These are phyloP conservation scores for Phthorimaea operculella DNA, from an alignment of 1,140 invertebrate species.

Conservation along the genomic window DNA sequence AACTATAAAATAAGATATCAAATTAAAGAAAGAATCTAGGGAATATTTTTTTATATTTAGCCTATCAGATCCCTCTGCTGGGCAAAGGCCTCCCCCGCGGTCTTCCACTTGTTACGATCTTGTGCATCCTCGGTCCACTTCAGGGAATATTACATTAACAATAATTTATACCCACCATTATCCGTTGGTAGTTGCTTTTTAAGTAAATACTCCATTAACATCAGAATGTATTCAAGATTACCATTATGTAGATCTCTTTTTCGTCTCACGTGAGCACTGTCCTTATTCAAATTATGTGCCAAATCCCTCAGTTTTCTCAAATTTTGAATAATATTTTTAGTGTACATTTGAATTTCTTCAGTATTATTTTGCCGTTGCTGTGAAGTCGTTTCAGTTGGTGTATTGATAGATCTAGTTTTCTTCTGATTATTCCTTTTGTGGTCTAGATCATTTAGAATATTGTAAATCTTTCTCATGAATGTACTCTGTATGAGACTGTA, in stretches of 20 bases:
- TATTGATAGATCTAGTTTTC: neutral
- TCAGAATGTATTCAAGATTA: slow-evolving; percentile 45
- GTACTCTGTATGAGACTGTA: slow-evolving; percentile 45
- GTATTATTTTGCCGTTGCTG: slow-evolving; percentile 19
- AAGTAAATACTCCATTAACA: slow-evolving; percentile 50
- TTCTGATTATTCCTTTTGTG: neutral
- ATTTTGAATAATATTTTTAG: slow-evolving; percentile 40
- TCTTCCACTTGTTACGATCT: no score
- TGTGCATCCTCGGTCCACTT: no score
- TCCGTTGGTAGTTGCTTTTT: slow-evolving; percentile 34
- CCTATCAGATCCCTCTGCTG: no score
- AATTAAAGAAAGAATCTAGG: no score
- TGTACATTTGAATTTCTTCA: slow-evolving; percentile 26
- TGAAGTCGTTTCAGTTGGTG: slow-evolving; percentile 10
- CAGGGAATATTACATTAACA: no score
- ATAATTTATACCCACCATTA: slow-evolving; percentile 31
- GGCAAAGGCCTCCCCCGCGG: no score
- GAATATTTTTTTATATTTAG: no score
- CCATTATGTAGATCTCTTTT: slow-evolving; percentile 36
- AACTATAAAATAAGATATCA: no score
- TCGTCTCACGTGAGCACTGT: slow-evolving; percentile 3
- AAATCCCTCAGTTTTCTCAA: slow-evolving; percentile 39
- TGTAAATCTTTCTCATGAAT: slow-evolving; percentile 43
- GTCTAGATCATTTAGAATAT: slow-evolving; percentile 29
- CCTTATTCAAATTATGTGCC: slow-evolving; percentile 26